phyloP scores from a whole-genome alignment of 1,140 invertebrate genomes.

The Neodiprion virginianus region DNA sequence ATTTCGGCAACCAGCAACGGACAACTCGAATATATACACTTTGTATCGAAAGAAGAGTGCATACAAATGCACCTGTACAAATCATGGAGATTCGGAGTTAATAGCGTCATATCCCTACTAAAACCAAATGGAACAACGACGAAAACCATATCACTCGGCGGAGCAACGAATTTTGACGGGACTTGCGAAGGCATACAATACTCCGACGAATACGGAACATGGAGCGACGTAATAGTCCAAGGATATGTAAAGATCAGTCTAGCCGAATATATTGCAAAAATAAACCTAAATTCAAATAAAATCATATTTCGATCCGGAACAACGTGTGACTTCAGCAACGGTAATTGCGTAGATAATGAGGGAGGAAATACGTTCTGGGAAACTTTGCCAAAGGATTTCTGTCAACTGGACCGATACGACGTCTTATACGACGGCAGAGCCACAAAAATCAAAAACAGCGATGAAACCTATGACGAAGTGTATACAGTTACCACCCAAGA shows the following conservation, averaged over 20 bases:
- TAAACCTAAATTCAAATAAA: constrained; percentile 21
- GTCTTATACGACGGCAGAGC: constrained; percentile 18
- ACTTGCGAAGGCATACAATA: too few species aligned
- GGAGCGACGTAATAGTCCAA: neutral
- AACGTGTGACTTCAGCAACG: neutral
- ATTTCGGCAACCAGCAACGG: too few species aligned
- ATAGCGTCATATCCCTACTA: too few species aligned
- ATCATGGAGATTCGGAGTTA: too few species aligned
- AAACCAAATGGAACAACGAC: too few species aligned
- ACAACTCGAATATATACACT: too few species aligned
- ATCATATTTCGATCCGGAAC: constrained; percentile 21
- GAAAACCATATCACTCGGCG: too few species aligned
- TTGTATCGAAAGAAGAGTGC: too few species aligned
- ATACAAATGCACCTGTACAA: too few species aligned
- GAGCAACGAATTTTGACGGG: too few species aligned
- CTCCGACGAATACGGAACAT: neutral
- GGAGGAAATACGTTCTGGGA: constrained; percentile 30
- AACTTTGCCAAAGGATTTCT: constrained; percentile 14
- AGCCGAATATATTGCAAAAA: constrained; percentile 8
- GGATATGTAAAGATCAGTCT: neutral
- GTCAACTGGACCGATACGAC: constrained; percentile 22
- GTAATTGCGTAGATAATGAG: constrained; percentile 19
- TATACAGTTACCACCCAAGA: too few species aligned
- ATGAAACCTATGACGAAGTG: too few species aligned
- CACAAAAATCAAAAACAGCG: neutral